Evolutionary conservation across 2,888 invertebrate species (phyloP), one percentile per base, ranked within the genome.

Genomic region (Apotomis betuletana): DNA sequence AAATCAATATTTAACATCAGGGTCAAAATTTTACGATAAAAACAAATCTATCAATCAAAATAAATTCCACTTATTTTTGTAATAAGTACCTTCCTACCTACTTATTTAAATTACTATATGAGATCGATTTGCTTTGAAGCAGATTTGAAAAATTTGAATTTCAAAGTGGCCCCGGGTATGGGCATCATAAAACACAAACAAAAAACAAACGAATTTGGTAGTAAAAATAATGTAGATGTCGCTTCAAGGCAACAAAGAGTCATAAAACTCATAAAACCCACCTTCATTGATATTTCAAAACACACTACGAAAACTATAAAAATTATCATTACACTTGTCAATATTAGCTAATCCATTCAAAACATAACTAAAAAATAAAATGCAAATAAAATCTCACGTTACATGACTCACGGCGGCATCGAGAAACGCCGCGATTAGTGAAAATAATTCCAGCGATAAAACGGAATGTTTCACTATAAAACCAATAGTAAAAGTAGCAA

Each of bases 401-500:
- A 12, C 27, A 52, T 70, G 70, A 70, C 8, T 65, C 70, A 64
- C 41, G 63, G 52, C 52, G 64, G 38, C 70, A 46, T 57, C 13
- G 49, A 54, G 60, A 73, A 51, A 15, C 49, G 46, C 61, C 59
- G 51, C 58, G 67, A 55, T 69, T 63, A 44, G 15, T 54, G 41
- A 55, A 51, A 59, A 65, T 58, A 52, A 68, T 68, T 71, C 58
- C 15, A 59, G 69, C 64, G 49, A 60, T 74, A 70, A 76, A 74
- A 65, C 67, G 44, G 58, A 69, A 73, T 74, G 49, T 58, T 58
- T 10, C 44, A 60, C 73, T 74, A 73, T 76, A 73, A 75, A 73
- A 65, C 55, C 58, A 46, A 52, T 51, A 71, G 60, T 70, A 70
- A 65, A 70, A 55, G 46, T 58, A 46, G 58, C 54, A 60, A 70